Evolutionary conservation across 2,888 invertebrate genomes (phyloP), one percentile per base, ranked within the genome.

Genomic region (Thyatira batis): DNA sequence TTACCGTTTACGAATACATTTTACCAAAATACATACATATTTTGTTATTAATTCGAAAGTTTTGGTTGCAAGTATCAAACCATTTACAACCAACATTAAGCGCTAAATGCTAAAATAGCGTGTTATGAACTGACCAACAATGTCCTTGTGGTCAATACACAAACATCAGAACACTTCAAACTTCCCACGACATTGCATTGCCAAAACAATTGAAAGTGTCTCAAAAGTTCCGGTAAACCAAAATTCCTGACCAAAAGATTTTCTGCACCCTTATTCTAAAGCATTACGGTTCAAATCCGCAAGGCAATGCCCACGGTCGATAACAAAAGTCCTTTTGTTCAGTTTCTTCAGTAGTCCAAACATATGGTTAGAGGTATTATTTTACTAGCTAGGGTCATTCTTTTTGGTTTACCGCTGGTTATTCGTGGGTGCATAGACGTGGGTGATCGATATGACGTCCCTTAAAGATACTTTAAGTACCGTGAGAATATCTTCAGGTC

Each of bases 111-210:
- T 90, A 33, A 89, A 89, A 88, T 86, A 86, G 82, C 77, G 66
- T 73, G 71, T 84, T 84, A 89, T 90, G 82, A 79, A 85, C 77
- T 82, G 80, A 76, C 84, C 83, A 76, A 79, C 84, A 83, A 80
- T 78, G 78, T 73, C 70, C 73, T 48, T 65, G 80, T 74, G 87
- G 87, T 88, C 85, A 87, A 87, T 82, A 78, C 27, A 48, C 17
- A 17, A 48, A 27, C 45, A 17, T 17, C 27, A 45, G 45, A 51
- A 44, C 21, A 50, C 66, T 53, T 57, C 53, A 55, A 52, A 49
- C 71, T 89, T 89, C 89, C 87, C 90, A 89, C 89, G 87, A 82
- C 73, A 69, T 78, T 71, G 73, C 76, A 51, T 57, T 60, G 44
- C 69, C 39, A 61, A 85, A 82, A 88, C 88, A 86, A 88, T 84